These are phyloP conservation scores for Papilio polyxenes DNA, from an alignment of 1,140 invertebrate species.

Conservation along the genomic window DNA sequence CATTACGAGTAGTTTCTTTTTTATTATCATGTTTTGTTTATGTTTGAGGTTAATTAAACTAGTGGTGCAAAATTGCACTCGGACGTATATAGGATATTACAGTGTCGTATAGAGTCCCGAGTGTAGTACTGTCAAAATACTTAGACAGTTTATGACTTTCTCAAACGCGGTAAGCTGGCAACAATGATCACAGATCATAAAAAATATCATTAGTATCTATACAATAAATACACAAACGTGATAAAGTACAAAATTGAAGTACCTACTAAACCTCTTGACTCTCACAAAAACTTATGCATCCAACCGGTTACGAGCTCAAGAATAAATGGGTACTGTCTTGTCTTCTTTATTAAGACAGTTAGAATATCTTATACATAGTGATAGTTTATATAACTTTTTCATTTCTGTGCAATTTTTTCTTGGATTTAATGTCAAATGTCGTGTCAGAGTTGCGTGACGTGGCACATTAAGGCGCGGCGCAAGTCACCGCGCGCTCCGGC, in stretches of 20 bases:
- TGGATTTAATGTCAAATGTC: slow-evolving; percentile 61
- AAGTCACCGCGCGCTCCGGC: slow-evolving; percentile 56
- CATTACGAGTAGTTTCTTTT: background rate
- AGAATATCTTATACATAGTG: background rate
- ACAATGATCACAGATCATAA: slow-evolving; percentile 49
- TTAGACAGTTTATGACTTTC: slow-evolving; percentile 53
- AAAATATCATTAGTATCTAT: no score
- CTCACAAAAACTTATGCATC: no score
- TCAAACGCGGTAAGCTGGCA: slow-evolving; percentile 49
- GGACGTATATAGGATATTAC: background rate
- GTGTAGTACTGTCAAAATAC: background rate
- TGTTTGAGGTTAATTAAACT: background rate
- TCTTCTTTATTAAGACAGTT: background rate
- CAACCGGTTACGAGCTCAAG: no score
- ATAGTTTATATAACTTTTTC: background rate
- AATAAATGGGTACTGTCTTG: no score
- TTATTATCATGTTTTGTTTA: slow-evolving; percentile 41
- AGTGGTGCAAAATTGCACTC: background rate
- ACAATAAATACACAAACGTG: no score
- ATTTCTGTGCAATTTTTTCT: slow-evolving; percentile 46
- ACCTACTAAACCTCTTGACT: no score
- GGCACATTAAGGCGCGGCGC: slow-evolving; percentile 61
- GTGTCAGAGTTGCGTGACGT: slow-evolving; percentile 68
- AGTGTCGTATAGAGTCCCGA: background rate
- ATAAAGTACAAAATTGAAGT: no score